phyloP scores from a whole-genome alignment of 2,797 vertebrate species.

The Pseudochirops cupreus region DNA sequence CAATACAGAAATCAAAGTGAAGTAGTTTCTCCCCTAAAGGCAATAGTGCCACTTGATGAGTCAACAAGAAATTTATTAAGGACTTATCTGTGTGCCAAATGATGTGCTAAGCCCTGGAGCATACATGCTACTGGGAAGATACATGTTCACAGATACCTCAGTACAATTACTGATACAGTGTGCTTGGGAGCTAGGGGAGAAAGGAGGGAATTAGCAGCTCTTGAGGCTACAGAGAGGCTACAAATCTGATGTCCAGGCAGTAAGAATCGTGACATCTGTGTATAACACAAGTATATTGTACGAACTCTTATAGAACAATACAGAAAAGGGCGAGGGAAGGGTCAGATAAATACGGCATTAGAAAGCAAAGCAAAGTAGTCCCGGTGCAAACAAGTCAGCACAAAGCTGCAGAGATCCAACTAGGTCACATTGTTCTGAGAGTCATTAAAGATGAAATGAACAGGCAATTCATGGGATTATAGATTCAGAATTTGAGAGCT shows the following conservation, averaged over 20 bases:
- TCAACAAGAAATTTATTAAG: background rate
- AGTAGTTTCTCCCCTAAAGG: background rate
- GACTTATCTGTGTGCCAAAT: background rate
- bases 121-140: background rate
- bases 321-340: background rate
- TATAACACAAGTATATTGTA: background rate
- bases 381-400: background rate
- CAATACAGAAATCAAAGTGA: background rate
- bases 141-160: background rate
- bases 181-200: background rate
- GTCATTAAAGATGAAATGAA: background rate
- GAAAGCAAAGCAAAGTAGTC: background rate
- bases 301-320: background rate
- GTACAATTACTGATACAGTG: background rate
- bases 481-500: background rate
- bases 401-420: background rate
- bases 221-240: background rate
- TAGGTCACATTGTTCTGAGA: background rate
- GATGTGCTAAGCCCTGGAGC: background rate
- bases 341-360: background rate
- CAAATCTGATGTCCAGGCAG: background rate
- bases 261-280: background rate
- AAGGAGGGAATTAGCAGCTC: background rate
- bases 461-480: background rate
- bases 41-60: background rate